A percentile compares a stretch with the other conserved stretches of the same genome.
Evolutionary conservation across 2,888 invertebrate genomes (phyloP).

Genomic region (Podabrus alpinus): DNA sequence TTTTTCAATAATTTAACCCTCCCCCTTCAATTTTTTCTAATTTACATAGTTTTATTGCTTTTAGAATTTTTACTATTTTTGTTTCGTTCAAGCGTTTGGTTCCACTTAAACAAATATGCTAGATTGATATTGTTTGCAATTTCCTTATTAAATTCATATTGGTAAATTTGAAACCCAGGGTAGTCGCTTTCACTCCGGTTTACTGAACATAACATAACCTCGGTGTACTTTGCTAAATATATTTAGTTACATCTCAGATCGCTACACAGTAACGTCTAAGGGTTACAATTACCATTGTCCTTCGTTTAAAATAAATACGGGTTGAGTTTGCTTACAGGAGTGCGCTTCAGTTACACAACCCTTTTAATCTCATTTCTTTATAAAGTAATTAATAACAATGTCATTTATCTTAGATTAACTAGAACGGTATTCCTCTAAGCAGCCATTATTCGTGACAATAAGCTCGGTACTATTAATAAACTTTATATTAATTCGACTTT

Average conservation of each 20-base stretch:
- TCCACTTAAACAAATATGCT: too few relatives aligned
- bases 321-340: neutral
- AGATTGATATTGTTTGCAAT: too few relatives aligned
- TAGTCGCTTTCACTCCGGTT: too few relatives aligned
- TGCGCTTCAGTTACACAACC: conserved; percentile 8
- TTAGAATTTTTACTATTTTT: too few relatives aligned
- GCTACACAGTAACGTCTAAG: neutral
- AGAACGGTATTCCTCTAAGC: neutral
- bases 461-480: neutral
- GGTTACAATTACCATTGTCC: conserved; percentile 9
- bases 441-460: neutral
- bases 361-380: conserved; percentile 5
- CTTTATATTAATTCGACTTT: neutral
- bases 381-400: conserved; percentile 7
- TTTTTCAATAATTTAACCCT: too few relatives aligned
- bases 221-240: neutral
- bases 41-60: too few relatives aligned
- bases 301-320: conserved; percentile 9
- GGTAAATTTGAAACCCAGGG: too few relatives aligned
- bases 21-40: too few relatives aligned
- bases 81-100: too few relatives aligned
- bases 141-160: too few relatives aligned
- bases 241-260: neutral
- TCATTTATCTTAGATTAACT: conserved; percentile 19
- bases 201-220: too few relatives aligned